Evolutionary conservation across 2,797 vertebrate genomes (phyloP).

Genomic region (Anableps anableps): DNA sequence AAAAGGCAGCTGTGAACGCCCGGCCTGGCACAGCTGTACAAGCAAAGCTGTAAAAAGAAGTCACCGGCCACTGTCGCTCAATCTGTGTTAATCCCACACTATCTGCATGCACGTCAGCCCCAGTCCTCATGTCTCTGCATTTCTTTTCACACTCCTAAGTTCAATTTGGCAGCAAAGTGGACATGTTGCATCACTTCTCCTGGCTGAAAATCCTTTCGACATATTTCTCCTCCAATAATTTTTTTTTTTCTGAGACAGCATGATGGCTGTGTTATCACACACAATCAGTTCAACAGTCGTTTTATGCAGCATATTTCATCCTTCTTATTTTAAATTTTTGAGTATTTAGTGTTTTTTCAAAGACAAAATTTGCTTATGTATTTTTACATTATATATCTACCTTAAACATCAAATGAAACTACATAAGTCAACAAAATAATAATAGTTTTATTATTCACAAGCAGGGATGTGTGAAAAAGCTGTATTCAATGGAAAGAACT

Average conservation of each 20-base stretch:
- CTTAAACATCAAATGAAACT: constrained; percentile 50
- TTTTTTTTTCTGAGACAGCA: constrained; percentile 33
- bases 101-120: constrained; percentile 65
- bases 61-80: constrained; percentile 70
- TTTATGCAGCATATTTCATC: constrained; percentile 34
- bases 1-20: constrained; percentile 62
- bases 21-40: constrained; percentile 79
- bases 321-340: constrained; percentile 26
- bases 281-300: constrained; percentile 36
- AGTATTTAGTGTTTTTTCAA: constrained; percentile 22
- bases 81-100: constrained; percentile 73
- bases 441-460: constrained; percentile 31
- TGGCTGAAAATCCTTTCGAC: constrained; percentile 58
- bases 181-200: constrained; percentile 67
- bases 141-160: constrained; percentile 68
- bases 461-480: constrained; percentile 22
- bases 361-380: constrained; percentile 13
- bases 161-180: constrained; percentile 67
- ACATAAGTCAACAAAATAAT: constrained; percentile 23
- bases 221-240: constrained; percentile 60
- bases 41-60: constrained; percentile 73
- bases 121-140: constrained; percentile 51
- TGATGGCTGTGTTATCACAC: constrained; percentile 34
- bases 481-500: background rate
- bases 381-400: constrained; percentile 2